Evolutionary conservation across 2,797 vertebrate species (phyloP).

Genomic region (Mico argentatus): DNA sequence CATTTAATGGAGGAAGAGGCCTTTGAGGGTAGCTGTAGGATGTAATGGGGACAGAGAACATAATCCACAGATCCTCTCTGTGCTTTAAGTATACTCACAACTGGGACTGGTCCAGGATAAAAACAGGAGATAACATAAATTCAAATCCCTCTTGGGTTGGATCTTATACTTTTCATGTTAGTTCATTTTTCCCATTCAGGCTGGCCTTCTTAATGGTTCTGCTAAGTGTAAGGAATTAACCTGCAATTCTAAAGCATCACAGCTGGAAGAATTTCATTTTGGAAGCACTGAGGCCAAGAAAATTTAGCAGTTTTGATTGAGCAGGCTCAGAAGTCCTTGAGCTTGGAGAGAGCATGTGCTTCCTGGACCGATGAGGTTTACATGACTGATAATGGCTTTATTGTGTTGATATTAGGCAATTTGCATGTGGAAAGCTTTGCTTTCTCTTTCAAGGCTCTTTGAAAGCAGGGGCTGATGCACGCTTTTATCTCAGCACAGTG

Average conservation of each 20-base stretch:
- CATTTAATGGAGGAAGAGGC: not conserved
- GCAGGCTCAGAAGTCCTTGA: not conserved
- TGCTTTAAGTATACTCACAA: not conserved
- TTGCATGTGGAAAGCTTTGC: not conserved
- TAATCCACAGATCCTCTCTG: not conserved
- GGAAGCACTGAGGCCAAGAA: not conserved
- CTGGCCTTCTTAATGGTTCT: slow-evolving; percentile 25
- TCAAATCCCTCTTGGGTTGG: not conserved
- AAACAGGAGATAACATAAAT: not conserved
- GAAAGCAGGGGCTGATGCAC: not conserved
- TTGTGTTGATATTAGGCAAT: not conserved
- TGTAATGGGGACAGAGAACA: not conserved
- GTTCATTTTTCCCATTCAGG: not conserved
- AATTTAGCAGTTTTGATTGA: not conserved
- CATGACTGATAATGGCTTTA: not conserved
- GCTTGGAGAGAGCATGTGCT: not conserved
- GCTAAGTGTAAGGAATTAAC: not conserved
- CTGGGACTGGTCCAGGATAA: not conserved
- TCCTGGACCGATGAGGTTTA: not conserved
- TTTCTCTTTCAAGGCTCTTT: not conserved
- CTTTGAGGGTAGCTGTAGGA: not conserved
- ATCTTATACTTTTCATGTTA: not conserved
- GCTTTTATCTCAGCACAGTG: not conserved
- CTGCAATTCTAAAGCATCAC: not conserved
- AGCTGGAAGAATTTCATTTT: not conserved